Base-by-base conservation (phyloP, 2,797 vertebrate genomes). In the Anguilla marmorata region DNA sequence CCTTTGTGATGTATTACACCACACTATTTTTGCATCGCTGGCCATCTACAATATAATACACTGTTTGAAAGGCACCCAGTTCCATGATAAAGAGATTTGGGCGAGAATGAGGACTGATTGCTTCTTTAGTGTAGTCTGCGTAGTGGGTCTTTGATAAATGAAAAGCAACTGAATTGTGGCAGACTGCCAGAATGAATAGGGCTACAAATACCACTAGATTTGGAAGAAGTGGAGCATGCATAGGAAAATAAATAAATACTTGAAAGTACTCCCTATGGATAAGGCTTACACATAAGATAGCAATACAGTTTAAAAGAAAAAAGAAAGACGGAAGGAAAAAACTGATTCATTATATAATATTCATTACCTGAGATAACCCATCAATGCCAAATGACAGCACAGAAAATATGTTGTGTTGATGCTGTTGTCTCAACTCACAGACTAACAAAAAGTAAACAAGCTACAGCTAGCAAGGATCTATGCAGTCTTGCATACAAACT, bases 61-160 rank as follows among this genome's bases (percentile, higher is more conserved):
- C 91, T 92, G 91, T 92, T 92, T 91, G 92, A 95, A 93, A 92
- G 89, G 89, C 93, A 93, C 88, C 92, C 90, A 91, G 88, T 92
- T 93, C 90, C 93, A 90, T 93, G 92, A 95, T 96, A 95, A 95
- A 94, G 93, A 95, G 91, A 93, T 96, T 93, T 94, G 90, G 91
- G 93, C 93, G 94, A 95, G 90, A 95, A 94, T 93, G 92, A 93
- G 91, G 90, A 95, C 90, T 94, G 91, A 94, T 93, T 94, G 93
- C 92, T 94, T 90, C 88, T 92, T 90, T 92, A 94, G 93, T 93
- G 91, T 86, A 91, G 92, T 87, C 89, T 90, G 89, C 90, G 91
- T 94, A 90, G 91, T 90, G 58, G 84, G 79, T 69, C 89, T 91
- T 93, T 97, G 96, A 97, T 96, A 94, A 96, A 98, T 97, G 94